Evolutionary conservation across 2,888 invertebrate genomes (phyloP).

Genomic region (Scelioninae gen. 1): DNA sequence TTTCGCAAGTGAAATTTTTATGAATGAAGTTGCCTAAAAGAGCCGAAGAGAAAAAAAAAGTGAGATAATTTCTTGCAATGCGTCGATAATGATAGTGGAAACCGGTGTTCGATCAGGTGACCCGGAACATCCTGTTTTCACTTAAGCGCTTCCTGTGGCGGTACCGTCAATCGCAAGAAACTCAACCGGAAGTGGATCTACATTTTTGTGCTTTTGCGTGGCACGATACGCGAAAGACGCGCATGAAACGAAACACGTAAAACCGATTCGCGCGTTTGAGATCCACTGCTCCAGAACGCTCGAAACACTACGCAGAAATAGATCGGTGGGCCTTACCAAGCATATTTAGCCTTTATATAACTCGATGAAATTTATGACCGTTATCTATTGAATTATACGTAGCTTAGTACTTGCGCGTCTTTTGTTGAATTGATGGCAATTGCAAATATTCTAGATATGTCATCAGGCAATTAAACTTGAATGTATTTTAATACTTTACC

Average conservation of each 20-base stretch:
- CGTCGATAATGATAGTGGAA: slow-evolving; percentile 50
- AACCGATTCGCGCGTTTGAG: slow-evolving; percentile 70
- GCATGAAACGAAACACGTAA: slow-evolving; percentile 5
- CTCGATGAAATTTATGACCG: slow-evolving; percentile 76
- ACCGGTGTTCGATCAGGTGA: slow-evolving; percentile 49
- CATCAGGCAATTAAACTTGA: too few species aligned
- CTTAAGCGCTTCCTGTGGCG: slow-evolving; percentile 54
- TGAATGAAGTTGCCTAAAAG: too few species aligned
- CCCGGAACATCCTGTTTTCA: slow-evolving; percentile 69
- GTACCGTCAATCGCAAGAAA: slow-evolving; percentile 55
- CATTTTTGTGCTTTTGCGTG: slow-evolving; percentile 65
- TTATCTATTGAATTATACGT: slow-evolving; percentile 72
- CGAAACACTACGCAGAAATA: slow-evolving; percentile 75
- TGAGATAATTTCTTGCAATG: slow-evolving; percentile 34
- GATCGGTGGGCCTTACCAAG: slow-evolving; percentile 76
- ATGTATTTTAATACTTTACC: too few species aligned
- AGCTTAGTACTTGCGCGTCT: too few species aligned
- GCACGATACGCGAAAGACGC: slow-evolving; percentile 21
- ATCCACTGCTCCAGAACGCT: slow-evolving; percentile 73
- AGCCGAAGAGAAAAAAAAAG: slow-evolving; percentile 12
- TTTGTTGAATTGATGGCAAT: too few species aligned
- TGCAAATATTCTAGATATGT: too few species aligned
- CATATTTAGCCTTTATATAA: slow-evolving; percentile 78
- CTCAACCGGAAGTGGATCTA: slow-evolving; percentile 62
- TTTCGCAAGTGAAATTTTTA: background rate